Base-by-base conservation (phyloP, 2,888 invertebrate genomes). In the Gastrophysa polygoni region DNA sequence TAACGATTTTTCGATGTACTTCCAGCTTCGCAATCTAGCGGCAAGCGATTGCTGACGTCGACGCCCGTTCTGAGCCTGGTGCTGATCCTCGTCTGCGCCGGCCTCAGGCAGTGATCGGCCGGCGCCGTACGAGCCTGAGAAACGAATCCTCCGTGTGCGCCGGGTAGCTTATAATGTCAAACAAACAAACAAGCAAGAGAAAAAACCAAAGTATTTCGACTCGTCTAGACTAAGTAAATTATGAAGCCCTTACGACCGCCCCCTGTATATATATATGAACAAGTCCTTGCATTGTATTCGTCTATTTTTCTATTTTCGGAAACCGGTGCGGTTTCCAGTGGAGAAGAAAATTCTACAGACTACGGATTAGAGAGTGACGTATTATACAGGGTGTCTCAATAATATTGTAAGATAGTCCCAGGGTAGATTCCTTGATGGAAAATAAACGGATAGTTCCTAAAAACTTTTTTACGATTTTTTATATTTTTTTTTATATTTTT, bases 101-200 rank as follows among this genome's bases (percentile, higher is more conserved):
- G 62, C n/a, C n/a, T n/a, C 56, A 66, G 67, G 62, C 68, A 70
- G 60, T 70, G 71, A 73, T 64, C 34, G 38, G 49, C 56, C 62
- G 59, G 54, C 16, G 55, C 61, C 57, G 61, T 64, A 63, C 61
- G 14, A 38, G 65, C 67, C 54, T 64, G 68, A 70, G 14, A 69
- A 70, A n/a, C n/a, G n/a, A n/a, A 66, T 73, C 74, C 75, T 73
- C 75, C 74, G 72, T 69, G 72, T 69, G 68, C 72, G 75, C 72
- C 73, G 66, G 75, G 77, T 77, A 77, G 76, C 76, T 77, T 78
- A 73, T 75, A 70, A n/a, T n/a, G n/a, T 38, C 38, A 55, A 60
- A n/a, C n/a, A n/a, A n/a, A n/a, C n/a, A n/a, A n/a, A n/a, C n/a
- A n/a, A n/a, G n/a, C 54, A 60, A 66, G 62, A 65, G 59, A 65